These are phyloP conservation scores for Brachionus calyciflorus DNA, from an alignment of 1,140 invertebrate genomes.

Conservation along the genomic window DNA sequence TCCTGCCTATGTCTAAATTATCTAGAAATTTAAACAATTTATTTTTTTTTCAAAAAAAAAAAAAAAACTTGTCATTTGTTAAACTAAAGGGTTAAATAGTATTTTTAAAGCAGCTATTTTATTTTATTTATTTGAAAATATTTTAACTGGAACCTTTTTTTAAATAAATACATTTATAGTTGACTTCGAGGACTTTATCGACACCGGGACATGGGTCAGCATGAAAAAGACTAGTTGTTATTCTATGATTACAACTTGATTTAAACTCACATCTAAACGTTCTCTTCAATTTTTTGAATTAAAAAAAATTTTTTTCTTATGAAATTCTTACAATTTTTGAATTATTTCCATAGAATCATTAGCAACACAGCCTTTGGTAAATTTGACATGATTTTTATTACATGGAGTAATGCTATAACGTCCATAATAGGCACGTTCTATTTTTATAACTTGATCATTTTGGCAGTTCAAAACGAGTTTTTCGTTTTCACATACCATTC, in stretches of 20 bases:
- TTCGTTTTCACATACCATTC: conserved; percentile 43
- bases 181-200: conserved; percentile 33
- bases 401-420: conserved; percentile 44
- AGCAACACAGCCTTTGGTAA: conserved; percentile 31
- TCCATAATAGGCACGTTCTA: conserved; percentile 38
- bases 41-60: too few species aligned
- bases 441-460: background rate
- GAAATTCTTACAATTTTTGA: conserved; percentile 7
- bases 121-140: background rate
- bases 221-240: background rate
- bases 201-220: conserved; percentile 4
- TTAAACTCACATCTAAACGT: conserved; percentile 23
- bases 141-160: conserved; percentile 1
- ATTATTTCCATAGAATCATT: conserved; percentile 33
- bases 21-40: too few species aligned
- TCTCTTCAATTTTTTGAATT: conserved; percentile 29
- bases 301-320: background rate
- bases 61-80: too few species aligned
- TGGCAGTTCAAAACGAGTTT: conserved; percentile 1
- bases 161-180: conserved; percentile 27
- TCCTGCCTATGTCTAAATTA: too few species aligned
- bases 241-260: background rate
- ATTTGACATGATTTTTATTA: conserved; percentile 37
- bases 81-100: too few species aligned
- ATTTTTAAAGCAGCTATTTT: too few species aligned